These are phyloP conservation scores for Ochotona princeps DNA, from an alignment of 2,113 vertebrate species.

Conservation along the genomic window DNA sequence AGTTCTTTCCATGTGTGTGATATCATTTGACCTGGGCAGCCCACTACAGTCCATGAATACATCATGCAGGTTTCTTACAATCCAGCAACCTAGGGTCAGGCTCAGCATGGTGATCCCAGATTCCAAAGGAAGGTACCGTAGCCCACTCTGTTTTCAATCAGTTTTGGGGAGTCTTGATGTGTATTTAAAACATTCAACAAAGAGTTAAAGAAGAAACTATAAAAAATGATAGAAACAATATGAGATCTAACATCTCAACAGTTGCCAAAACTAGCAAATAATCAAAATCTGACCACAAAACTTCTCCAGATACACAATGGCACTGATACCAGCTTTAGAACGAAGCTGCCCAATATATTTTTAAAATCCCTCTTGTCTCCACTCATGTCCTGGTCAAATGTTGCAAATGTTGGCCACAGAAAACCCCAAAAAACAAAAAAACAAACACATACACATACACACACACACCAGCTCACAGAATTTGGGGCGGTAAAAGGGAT, in stretches of 20 bases:
- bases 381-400: constrained; percentile 70
- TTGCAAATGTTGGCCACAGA: constrained; percentile 71
- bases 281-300: constrained; percentile 77
- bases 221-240: constrained; percentile 81
- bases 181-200: constrained; percentile 25
- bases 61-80: fast-evolving
- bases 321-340: constrained; percentile 72
- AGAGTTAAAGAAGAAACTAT: constrained; percentile 75
- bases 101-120: constrained; percentile 7
- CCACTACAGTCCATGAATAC: background rate
- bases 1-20: background rate
- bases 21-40: background rate
- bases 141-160: constrained; percentile 60
- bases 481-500: constrained; percentile 43
- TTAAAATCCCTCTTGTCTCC: constrained; percentile 65
- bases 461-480: background rate
- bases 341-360: constrained; percentile 68
- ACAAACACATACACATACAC: no score
- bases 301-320: constrained; percentile 71
- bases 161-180: background rate
- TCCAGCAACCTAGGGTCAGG: background rate
- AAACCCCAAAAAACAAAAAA: no score
- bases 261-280: constrained; percentile 82
- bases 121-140: background rate
- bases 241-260: constrained; percentile 71